Conservation (phyloP, 2,888 invertebrate genomes). For the Muscina levida region DNA sequence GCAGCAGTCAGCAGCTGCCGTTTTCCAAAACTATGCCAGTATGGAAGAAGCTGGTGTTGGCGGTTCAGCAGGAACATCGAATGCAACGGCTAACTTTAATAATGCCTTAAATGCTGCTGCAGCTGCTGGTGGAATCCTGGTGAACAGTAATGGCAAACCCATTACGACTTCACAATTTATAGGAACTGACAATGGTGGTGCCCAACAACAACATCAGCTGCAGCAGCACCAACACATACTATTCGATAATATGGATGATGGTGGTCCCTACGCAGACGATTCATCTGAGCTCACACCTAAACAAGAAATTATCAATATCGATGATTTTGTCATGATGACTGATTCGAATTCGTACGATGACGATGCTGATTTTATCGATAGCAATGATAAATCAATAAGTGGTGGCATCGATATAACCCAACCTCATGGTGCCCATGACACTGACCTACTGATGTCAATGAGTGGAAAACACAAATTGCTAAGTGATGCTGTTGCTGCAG, state of each 20-base stretch:
- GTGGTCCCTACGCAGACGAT: slow-evolving; percentile 68
- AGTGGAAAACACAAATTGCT: slow-evolving; percentile 73
- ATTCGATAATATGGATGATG: slow-evolving; percentile 73
- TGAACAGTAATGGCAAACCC: slow-evolving; percentile 60
- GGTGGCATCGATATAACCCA: slow-evolving; percentile 64
- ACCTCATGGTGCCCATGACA: slow-evolving; percentile 66
- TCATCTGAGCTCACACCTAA: slow-evolving; percentile 74
- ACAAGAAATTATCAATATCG: slow-evolving; percentile 79
- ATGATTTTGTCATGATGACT: slow-evolving; percentile 79
- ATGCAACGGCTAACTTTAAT: slow-evolving; percentile 65
- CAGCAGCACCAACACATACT: slow-evolving; percentile 70
- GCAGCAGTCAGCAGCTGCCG: slow-evolving; percentile 77
- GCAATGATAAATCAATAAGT: slow-evolving; percentile 65
- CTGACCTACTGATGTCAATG: slow-evolving; percentile 73
- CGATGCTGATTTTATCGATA: slow-evolving; percentile 76
- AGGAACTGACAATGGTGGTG: slow-evolving; percentile 61
- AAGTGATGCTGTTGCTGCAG: slow-evolving; percentile 62
- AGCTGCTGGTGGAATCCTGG: slow-evolving; percentile 62
- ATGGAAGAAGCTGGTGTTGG: slow-evolving; percentile 70
- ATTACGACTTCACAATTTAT: slow-evolving; percentile 58
- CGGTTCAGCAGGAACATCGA: slow-evolving; percentile 23
- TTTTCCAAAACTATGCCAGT: slow-evolving; percentile 77
- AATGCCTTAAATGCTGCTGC: slow-evolving; percentile 63
- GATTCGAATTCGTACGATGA: slow-evolving; percentile 80
- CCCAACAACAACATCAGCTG: slow-evolving; percentile 47